Evolutionary conservation across 2,888 invertebrate species (phyloP), one percentile per base, ranked within the genome.

Genomic region (Tiliacea aurago): DNA sequence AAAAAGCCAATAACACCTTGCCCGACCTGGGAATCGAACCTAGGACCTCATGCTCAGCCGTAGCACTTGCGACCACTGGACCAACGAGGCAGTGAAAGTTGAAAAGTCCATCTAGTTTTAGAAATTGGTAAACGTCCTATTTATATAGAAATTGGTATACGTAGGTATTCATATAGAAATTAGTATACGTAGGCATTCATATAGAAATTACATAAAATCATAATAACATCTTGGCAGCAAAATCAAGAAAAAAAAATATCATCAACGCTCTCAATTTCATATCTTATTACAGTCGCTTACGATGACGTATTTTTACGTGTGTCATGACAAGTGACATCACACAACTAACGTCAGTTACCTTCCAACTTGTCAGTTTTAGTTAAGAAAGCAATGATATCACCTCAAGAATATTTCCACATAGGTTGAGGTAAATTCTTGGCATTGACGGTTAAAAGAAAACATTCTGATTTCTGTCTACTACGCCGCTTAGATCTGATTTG

Each of bases 191-290:
- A n/a, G n/a, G n/a, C 41, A 64, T 20, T 41, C 18, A 11, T 33
- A 64, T 18, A 64, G 2, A 28, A 51, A 51, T 20, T 10, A 55
- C 53, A 71, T 20, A 59, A 20, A 62, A 65, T 11, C 41, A 61
- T 41, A 23, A 37, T 37, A 64, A 7, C n/a, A 51, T 64, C 33
- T 73, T 78, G 78, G 66, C 73, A 80, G 18, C 20, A 67, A 59
- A 69, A 10, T 33, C 51, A n/a, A 58, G 5, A 55, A 20, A 62
- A 20, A 62, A 47, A 68, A 62, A 61, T 28, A 73, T 15, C 59
- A 71, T 83, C 76, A 81, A 66, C 55, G 47, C 10, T 83, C 62
- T 79, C 76, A 51, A 79, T 81, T 83, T 66, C 75, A 66, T 82
- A 74, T 78, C 58, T 4, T 33, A 61, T 78, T 74, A 68, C 75